Conservation (phyloP, 2,113 vertebrate species). For the Hippotragus niger region DNA sequence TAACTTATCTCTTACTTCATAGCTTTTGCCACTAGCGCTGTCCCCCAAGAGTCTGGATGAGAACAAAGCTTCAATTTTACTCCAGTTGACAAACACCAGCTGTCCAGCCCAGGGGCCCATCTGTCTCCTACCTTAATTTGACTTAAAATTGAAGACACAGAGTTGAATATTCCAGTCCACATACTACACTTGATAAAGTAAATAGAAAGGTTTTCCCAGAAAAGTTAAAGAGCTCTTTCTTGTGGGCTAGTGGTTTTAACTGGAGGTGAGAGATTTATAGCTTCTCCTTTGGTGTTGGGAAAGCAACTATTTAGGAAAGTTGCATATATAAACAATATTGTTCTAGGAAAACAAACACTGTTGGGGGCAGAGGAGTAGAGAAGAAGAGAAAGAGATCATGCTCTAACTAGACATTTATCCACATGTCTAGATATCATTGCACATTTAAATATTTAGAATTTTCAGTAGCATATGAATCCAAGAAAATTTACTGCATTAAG, state of each 20-base stretch:
- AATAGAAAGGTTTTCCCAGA: neutral
- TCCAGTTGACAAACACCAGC: neutral
- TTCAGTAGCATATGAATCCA: slow-evolving; percentile 74
- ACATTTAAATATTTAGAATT: slow-evolving; percentile 80
- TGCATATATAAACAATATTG: neutral
- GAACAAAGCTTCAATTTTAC: neutral
- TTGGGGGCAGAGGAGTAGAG: neutral
- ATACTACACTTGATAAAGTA: neutral
- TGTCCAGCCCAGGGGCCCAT: neutral
- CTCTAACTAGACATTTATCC: slow-evolving; percentile 25
- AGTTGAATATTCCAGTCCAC: neutral
- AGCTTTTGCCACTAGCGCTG: neutral
- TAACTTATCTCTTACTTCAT: neutral
- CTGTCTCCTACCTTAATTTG: neutral
- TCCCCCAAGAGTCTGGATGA: neutral
- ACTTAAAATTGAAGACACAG: neutral
- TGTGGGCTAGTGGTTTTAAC: slow-evolving; percentile 21
- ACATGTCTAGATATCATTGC: slow-evolving; percentile 56
- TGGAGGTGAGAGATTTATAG: neutral
- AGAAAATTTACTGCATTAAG: slow-evolving; percentile 77
- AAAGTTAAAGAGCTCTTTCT: neutral
- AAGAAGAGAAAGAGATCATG: neutral
- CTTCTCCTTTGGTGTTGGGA: slow-evolving; percentile 19
- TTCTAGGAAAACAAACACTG: neutral
- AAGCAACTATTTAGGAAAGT: slow-evolving; percentile 44